Conservation (phyloP, 1,140 invertebrate species). For the Camponotus vicinus region DNA sequence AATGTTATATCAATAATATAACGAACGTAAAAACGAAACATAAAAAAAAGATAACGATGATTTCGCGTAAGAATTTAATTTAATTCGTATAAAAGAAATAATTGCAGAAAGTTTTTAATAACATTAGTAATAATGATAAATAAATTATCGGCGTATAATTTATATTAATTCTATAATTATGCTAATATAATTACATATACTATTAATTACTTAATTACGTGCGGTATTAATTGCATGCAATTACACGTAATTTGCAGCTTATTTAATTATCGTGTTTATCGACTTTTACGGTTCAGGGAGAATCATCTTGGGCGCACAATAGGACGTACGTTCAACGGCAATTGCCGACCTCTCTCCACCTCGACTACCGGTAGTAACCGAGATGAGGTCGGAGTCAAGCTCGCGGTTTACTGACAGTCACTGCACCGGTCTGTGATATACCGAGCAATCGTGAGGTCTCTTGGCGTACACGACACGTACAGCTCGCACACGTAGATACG, state of each 20-base stretch:
- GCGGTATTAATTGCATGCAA: background rate
- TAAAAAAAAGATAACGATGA: background rate
- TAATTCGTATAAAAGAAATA: background rate
- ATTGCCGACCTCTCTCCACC: constrained; percentile 14
- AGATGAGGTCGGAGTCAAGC: constrained; percentile 28
- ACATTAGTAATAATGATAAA: background rate
- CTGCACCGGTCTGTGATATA: constrained; percentile 47
- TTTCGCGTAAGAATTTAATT: background rate
- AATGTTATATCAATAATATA: background rate
- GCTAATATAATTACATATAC: too few species aligned
- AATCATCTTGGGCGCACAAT: background rate
- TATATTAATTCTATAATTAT: too few species aligned
- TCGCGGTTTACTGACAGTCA: constrained; percentile 49
- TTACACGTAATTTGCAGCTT: background rate
- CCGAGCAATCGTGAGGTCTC: constrained; percentile 32
- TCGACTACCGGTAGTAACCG: constrained; percentile 6
- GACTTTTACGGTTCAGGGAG: background rate
- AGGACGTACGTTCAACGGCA: background rate
- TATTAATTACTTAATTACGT: background rate
- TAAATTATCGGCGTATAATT: constrained; percentile 1
- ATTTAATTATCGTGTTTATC: background rate
- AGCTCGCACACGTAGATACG: background rate
- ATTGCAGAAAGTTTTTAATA: background rate
- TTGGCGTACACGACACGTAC: background rate
- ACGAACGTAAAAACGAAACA: background rate